Evolutionary conservation across 2,797 vertebrate species (phyloP).

Genomic region (Enteromius unitaeniatus): DNA sequence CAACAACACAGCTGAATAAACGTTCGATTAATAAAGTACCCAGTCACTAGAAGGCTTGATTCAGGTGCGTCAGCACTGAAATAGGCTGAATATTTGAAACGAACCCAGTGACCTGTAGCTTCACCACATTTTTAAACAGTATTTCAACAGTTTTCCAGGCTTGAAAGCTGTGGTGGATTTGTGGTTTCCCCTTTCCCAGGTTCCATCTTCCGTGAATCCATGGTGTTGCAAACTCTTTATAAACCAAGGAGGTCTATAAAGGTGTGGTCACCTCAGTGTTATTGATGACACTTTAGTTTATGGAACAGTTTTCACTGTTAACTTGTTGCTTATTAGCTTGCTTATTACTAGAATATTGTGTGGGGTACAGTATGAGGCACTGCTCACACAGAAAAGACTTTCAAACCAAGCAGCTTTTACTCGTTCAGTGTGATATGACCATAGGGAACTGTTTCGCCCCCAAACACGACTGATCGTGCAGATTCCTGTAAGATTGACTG

Average conservation of each 20-base stretch:
- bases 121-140: conserved; percentile 5
- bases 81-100: conserved; percentile 10
- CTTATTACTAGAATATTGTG: too few relatives aligned
- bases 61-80: conserved; percentile 20
- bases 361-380: background rate
- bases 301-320: background rate
- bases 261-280: background rate
- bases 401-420: background rate
- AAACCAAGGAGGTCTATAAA: conserved; percentile 1
- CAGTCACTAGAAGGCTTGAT: conserved; percentile 13
- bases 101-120: conserved; percentile 26
- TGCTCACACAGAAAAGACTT: background rate
- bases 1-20: conserved; percentile 59
- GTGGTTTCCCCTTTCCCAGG: conserved; percentile 10
- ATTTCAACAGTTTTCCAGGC: conserved; percentile 5
- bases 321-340: background rate
- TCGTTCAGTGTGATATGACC: background rate
- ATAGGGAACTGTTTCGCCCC: background rate
- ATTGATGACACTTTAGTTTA: background rate
- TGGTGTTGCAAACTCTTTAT: background rate
- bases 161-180: conserved; percentile 1
- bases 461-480: background rate
- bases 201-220: background rate
- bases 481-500: background rate
- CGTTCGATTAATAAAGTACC: conserved; percentile 19